A percentile compares a stretch with the other conserved stretches of the same genome.
Conservation (phyloP, 2,888 invertebrate genomes). For the Matsumyia berberina region DNA sequence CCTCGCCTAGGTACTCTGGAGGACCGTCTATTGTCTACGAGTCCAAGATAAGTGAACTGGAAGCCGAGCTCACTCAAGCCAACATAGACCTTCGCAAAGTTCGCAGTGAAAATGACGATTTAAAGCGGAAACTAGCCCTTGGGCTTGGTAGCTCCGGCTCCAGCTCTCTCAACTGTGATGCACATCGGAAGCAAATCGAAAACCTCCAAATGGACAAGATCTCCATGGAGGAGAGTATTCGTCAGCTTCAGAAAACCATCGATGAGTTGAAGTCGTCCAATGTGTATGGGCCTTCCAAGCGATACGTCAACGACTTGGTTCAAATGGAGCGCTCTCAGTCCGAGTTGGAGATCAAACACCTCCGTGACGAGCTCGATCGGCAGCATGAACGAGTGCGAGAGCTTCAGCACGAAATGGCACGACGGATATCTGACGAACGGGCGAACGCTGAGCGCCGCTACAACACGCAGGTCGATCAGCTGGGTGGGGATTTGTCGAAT, state of each 20-base stretch:
- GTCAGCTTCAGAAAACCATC: constrained; percentile 88
- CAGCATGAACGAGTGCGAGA: constrained; percentile 91
- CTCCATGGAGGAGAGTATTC: constrained; percentile 88
- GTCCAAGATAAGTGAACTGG: constrained; percentile 92
- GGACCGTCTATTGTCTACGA: constrained; percentile 93
- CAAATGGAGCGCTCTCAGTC: constrained; percentile 91
- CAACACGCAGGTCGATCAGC: constrained; percentile 90
- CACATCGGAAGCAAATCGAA: constrained; percentile 89
- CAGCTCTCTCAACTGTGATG: constrained; percentile 84
- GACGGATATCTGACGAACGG: constrained; percentile 89
- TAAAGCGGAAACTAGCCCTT: constrained; percentile 83
- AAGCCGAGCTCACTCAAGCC: constrained; percentile 92
- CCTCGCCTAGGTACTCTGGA: constrained; percentile 85
- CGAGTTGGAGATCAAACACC: constrained; percentile 90
- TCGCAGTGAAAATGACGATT: constrained; percentile 87
- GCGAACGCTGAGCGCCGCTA: constrained; percentile 90
- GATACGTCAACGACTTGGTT: constrained; percentile 90
- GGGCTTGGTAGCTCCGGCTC: constrained; percentile 83
- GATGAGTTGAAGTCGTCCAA: constrained; percentile 88
- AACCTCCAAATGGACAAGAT: constrained; percentile 89
- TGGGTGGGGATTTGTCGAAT: constrained; percentile 90
- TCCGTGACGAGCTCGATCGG: constrained; percentile 91
- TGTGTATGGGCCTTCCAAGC: constrained; percentile 87
- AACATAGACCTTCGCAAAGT: constrained; percentile 91
- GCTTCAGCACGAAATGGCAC: constrained; percentile 90